Percentiles rank a stretch among this genome's conserved stretches.
phyloP scores from a whole-genome alignment of 2,888 invertebrate genomes.

The Ochropleura plecta region DNA sequence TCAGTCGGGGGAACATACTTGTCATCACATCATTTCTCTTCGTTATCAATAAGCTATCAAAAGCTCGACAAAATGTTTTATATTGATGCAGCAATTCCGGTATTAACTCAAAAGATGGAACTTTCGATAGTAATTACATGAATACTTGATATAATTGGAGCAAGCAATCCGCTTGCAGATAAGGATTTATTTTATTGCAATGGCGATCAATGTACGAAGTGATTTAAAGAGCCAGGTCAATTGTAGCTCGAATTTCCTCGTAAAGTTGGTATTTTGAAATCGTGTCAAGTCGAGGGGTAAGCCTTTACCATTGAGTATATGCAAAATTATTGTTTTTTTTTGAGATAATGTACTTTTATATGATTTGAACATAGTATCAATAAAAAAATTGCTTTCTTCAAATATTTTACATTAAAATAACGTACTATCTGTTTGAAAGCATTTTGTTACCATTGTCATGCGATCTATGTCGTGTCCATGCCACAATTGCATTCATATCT shows the following conservation, averaged over 20 bases:
- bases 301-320: too few relatives aligned
- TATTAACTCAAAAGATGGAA: slow-evolving; percentile 33
- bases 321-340: too few relatives aligned
- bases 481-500: too few relatives aligned
- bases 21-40: not conserved
- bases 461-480: too few relatives aligned
- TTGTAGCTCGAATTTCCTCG: not conserved
- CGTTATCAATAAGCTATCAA: not conserved
- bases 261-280: not conserved
- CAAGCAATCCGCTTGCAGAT: slow-evolving; percentile 27
- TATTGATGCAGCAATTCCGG: slow-evolving; percentile 12
- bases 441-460: too few relatives aligned
- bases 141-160: slow-evolving; percentile 38
- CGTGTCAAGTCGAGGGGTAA: not conserved
- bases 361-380: too few relatives aligned
- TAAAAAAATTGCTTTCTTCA: too few relatives aligned
- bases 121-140: slow-evolving; percentile 34
- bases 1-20: not conserved
- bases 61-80: not conserved
- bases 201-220: not conserved
- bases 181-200: slow-evolving; percentile 25
- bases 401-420: too few relatives aligned
- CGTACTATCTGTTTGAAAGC: too few relatives aligned
- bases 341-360: too few relatives aligned
- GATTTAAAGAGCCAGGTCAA: not conserved